Percentiles rank a stretch among this genome's conserved stretches.
Evolutionary conservation across 37 sponge, comb jelly and placozoan species (phyloP).

Genomic region (Cladorhizidae sp.): DNA sequence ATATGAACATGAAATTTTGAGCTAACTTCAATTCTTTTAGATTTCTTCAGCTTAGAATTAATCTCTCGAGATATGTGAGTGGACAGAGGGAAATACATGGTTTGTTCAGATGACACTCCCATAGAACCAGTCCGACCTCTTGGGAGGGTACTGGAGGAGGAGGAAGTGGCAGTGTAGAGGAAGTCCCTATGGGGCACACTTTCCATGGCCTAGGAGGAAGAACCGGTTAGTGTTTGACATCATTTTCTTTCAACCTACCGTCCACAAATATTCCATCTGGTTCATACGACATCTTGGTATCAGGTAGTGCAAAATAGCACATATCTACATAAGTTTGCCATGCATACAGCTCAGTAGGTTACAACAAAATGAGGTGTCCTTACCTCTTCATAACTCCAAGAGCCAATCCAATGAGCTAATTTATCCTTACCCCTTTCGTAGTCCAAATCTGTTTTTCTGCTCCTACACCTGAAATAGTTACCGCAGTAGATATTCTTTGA

Average conservation of each 20-base stretch:
- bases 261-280: constrained; percentile 62
- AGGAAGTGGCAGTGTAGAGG: not conserved
- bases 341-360: too few relatives aligned
- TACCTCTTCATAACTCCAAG: constrained; percentile 57
- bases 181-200: constrained; percentile 55
- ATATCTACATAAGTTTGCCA: constrained; percentile 42
- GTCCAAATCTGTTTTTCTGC: constrained; percentile 29
- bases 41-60: constrained; percentile 19
- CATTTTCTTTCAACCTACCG: constrained; percentile 32
- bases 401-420: constrained; percentile 33
- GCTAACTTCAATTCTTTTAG: constrained; percentile 35
- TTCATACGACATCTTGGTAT: constrained; percentile 42
- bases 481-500: constrained; percentile 11
- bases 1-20: not conserved
- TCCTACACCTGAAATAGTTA: constrained; percentile 30
- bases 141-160: not conserved
- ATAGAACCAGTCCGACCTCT: not conserved
- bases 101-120: not conserved
- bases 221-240: not conserved
- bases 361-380: not conserved
- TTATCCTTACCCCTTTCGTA: constrained; percentile 62
- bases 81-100: constrained; percentile 40
- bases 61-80: constrained; percentile 45
- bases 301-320: constrained; percentile 34
- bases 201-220: constrained; percentile 51